phyloP scores from a whole-genome alignment of 2,888 invertebrate species.

The Endomychus coccineus region DNA sequence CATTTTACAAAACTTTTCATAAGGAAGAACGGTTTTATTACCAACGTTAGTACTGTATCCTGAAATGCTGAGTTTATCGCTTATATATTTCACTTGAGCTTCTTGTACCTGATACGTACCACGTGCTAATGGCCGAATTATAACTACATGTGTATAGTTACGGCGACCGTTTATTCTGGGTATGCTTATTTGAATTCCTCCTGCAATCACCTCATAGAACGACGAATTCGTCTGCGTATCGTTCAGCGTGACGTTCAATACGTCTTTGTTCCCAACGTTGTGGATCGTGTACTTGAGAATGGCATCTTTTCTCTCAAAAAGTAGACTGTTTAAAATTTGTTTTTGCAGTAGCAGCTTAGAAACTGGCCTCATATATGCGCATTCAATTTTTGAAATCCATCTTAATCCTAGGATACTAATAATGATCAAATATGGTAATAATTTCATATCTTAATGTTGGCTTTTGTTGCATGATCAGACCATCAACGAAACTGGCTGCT shows the following conservation, averaged over 20 bases:
- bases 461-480: too few relatives aligned
- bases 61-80: constrained; percentile 3
- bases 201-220: constrained; percentile 8
- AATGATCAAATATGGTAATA: too few relatives aligned
- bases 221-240: constrained; percentile 4
- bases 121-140: constrained; percentile 8
- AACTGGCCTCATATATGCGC: constrained; percentile 8
- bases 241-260: constrained; percentile 8
- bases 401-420: too few relatives aligned
- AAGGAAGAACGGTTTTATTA: constrained; percentile 3
- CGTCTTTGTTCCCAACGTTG: constrained; percentile 10
- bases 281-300: constrained; percentile 15
- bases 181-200: constrained; percentile 6
- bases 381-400: too few relatives aligned
- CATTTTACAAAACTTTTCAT: constrained; percentile 7
- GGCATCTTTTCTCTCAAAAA: constrained; percentile 11
- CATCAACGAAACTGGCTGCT: too few relatives aligned
- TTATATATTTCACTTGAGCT: constrained; percentile 7
- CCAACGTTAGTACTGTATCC: constrained; percentile 9
- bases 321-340: constrained; percentile 11
- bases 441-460: too few relatives aligned
- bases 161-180: constrained; percentile 3
- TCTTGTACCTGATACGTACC: constrained; percentile 3
- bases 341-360: constrained; percentile 11
- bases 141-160: constrained; percentile 8